Percentiles rank a stretch among this genome's conserved stretches.
Evolutionary conservation across 2,888 invertebrate species (phyloP).

Genomic region (Cactoblastis cactorum): DNA sequence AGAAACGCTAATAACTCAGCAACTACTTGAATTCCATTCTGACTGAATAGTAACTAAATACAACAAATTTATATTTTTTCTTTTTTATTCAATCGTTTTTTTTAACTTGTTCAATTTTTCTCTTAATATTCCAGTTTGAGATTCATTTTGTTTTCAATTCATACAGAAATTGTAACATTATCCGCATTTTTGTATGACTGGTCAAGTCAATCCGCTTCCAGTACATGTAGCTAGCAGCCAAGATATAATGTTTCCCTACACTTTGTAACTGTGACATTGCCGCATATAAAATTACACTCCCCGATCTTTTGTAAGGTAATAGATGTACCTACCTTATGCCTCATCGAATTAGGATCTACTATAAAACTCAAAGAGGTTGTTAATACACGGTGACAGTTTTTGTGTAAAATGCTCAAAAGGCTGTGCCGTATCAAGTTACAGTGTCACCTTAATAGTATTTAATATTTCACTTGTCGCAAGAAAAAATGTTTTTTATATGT

Average conservation of each 20-base stretch:
- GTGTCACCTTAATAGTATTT: slow-evolving; percentile 31
- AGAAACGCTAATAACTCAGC: not conserved
- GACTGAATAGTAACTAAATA: no score
- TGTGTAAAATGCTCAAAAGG: slow-evolving; percentile 43
- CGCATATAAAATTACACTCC: slow-evolving; percentile 63
- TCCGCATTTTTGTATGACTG: slow-evolving; percentile 44
- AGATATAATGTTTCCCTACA: slow-evolving; percentile 60
- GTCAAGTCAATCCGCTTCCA: slow-evolving; percentile 45
- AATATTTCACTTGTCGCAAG: slow-evolving; percentile 17
- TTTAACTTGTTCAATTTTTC: no score
- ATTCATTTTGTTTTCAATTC: not conserved
- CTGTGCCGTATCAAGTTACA: slow-evolving; percentile 36
- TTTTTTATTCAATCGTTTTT: no score
- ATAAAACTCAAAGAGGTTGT: slow-evolving; percentile 54
- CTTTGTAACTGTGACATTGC: slow-evolving; percentile 67
- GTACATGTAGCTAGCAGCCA: slow-evolving; percentile 39
- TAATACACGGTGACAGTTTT: slow-evolving; percentile 61
- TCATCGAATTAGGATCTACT: slow-evolving; percentile 51
- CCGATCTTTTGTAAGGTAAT: slow-evolving; percentile 63
- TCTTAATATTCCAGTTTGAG: not conserved
- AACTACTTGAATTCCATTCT: no score
- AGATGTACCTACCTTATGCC: slow-evolving; percentile 58
- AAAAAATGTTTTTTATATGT: not conserved
- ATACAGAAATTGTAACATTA: slow-evolving; percentile 38
- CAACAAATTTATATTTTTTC: no score